A percentile compares a stretch with the other conserved stretches of the same genome.
Evolutionary conservation across 2,113 vertebrate species (phyloP).

Genomic region (Quiscalus mexicanus): DNA sequence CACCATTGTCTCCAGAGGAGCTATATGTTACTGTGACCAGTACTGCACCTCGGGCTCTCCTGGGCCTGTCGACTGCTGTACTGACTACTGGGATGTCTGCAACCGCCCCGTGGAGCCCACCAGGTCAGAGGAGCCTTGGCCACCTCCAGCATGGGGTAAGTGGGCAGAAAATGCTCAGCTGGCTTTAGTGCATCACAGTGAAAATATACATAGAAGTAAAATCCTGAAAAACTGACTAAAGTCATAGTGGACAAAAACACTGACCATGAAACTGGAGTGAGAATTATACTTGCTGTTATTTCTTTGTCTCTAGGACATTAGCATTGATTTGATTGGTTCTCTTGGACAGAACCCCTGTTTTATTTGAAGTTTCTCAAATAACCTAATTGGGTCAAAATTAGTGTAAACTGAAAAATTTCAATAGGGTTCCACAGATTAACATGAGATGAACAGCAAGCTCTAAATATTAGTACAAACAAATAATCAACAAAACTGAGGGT

Average conservation of each 20-base stretch:
- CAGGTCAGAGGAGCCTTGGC: constrained; percentile 26
- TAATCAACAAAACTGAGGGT: not conserved
- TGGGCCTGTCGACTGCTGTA: constrained; percentile 74
- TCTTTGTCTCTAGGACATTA: not conserved
- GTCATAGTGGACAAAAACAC: not conserved
- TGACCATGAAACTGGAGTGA: not conserved
- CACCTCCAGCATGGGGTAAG: constrained; percentile 54
- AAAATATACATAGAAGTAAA: not conserved
- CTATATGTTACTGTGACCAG: constrained; percentile 78
- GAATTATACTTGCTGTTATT: not conserved
- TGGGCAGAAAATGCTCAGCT: not conserved
- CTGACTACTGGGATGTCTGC: constrained; percentile 77
- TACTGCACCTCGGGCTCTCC: constrained; percentile 63
- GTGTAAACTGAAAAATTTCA: not conserved
- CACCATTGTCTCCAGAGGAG: constrained; percentile 57
- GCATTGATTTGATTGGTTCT: not conserved
- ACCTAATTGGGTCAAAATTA: not conserved
- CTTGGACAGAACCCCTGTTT: not conserved
- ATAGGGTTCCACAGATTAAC: not conserved
- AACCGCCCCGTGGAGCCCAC: not conserved
- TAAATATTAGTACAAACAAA: not conserved
- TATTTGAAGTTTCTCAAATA: not conserved
- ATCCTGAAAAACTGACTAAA: not conserved
- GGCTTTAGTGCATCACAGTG: not conserved
- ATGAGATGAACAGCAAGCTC: not conserved